These are phyloP conservation scores for Aulostomus chinensis DNA, from an alignment of 2,797 vertebrate species.

Conservation along the genomic window DNA sequence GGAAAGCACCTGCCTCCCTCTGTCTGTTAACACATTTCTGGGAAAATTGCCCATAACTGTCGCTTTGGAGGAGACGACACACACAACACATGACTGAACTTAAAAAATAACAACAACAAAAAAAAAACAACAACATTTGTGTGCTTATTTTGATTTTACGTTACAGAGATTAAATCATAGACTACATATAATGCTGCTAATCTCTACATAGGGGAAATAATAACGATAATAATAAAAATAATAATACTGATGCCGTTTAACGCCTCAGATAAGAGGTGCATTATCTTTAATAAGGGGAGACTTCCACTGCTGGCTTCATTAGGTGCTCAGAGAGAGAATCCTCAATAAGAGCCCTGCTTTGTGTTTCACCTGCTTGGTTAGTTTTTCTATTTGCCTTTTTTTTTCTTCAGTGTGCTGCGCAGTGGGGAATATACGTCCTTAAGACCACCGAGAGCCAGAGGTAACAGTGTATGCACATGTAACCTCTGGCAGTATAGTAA, in stretches of 20 bases:
- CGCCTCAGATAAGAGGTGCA: conserved; percentile 37
- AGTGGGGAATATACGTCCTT: conserved; percentile 18
- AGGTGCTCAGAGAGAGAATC: conserved; percentile 40
- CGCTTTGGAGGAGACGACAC: conserved; percentile 37
- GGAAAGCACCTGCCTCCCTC: conserved; percentile 76
- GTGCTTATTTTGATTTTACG: conserved; percentile 21
- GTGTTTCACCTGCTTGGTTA: conserved; percentile 42
- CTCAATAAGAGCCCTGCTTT: conserved; percentile 21
- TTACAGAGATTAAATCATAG: conserved; percentile 9
- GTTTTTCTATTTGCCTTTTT: conserved; percentile 23
- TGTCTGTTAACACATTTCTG: conserved; percentile 69
- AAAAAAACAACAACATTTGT: conserved; percentile 7
- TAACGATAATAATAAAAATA: conserved; percentile 21
- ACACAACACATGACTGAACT: conserved; percentile 12
- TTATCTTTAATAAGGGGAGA: conserved; percentile 47
- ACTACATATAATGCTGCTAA: conserved; percentile 19
- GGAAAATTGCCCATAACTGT: conserved; percentile 67
- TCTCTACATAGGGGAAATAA: conserved; percentile 38
- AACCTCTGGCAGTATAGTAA: conserved; percentile 3
- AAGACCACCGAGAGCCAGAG: conserved; percentile 8
- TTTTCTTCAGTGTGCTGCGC: conserved; percentile 23
- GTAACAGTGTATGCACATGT: no score
- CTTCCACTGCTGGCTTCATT: conserved; percentile 41
- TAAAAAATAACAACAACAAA: conserved; percentile 11
- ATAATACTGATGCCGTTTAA: conserved; percentile 25